Base-by-base conservation (phyloP, 2,888 invertebrate species). In the Spatulosminthurus flaviceps region DNA sequence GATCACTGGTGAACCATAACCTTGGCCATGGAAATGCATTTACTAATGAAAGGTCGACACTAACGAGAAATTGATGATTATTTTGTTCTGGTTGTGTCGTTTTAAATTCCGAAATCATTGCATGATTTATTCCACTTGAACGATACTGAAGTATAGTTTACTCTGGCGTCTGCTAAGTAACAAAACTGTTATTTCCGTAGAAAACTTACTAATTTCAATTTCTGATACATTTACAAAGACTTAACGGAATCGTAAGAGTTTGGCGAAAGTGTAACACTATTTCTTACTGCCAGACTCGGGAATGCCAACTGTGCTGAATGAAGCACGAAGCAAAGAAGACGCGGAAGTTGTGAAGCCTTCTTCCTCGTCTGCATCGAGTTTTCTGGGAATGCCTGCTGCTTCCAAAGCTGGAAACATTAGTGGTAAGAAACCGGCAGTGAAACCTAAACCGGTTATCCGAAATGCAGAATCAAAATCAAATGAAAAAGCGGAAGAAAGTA, bases 241-340 rank as follows among this genome's bases (percentile, higher is more conserved):
- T 29, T n/a, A 29, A 34, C n/a, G 22, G 28, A 24, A 29, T 21
- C 22, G 29, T 0, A 71, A n/a, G 29, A 28, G 42, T 21, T 41
- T 42, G n/a, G 19, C 29, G 22, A 71, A 71, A 22, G 26, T 22
- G 24, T 26, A 69, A 69, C 19, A 21, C 22, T 71, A 41, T 41
- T 71, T 71, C 28, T 71, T 29, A 42, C 41, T 26, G 19, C n/a
- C 41, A 72, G 72, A 43, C 43, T 72, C 72, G 26, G 72, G 74
- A 61, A n/a, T 61, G 64, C 22, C 43, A 42, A 21, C 64, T 11
- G 2, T 34, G 28, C 9, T 28, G 29, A 71, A 71, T 42, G 71
- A 71, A 26, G 11, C 71, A 2, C 21, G 42, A 43, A n/a, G 34
- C 16, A 43, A 21, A n/a, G 71, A 71, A 43, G 71, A 42, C n/a